Evolutionary conservation across 2,113 vertebrate species (phyloP).

Genomic region (Caranx ignobilis): DNA sequence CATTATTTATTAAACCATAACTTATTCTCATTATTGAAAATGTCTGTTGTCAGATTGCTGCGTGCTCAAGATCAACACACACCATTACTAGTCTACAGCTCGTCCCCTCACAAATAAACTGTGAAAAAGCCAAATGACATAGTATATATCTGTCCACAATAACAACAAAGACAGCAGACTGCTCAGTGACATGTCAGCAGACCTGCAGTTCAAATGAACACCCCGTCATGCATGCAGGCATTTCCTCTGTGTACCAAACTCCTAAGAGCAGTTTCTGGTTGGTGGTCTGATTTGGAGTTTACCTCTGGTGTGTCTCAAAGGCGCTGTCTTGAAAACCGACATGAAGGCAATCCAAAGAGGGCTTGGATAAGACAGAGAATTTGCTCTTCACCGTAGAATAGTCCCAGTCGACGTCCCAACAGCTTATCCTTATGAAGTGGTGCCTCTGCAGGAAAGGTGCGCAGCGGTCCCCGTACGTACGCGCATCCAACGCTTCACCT

Average conservation of each 20-base stretch:
- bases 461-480: constrained; percentile 36
- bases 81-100: neutral
- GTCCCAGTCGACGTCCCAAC: constrained; percentile 35
- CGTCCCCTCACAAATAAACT: constrained; percentile 1
- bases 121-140: neutral
- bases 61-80: constrained; percentile 11
- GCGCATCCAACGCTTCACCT: constrained; percentile 73
- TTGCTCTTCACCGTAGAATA: constrained; percentile 28
- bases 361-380: constrained; percentile 5
- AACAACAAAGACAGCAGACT: neutral
- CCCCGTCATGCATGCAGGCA: neutral
- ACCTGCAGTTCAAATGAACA: constrained; percentile 2
- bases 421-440: constrained; percentile 65
- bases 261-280: neutral
- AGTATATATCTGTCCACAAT: constrained; percentile 1
- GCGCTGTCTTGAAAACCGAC: constrained; percentile 55
- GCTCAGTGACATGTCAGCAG: constrained; percentile 3
- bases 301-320: constrained; percentile 70
- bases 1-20: constrained; percentile 35
- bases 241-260: neutral
- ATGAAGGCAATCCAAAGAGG: constrained; percentile 64
- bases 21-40: neutral
- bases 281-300: constrained; percentile 36
- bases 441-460: constrained; percentile 62
- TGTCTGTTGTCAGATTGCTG: neutral